Percentiles rank a stretch among this genome's conserved stretches.
These are phyloP conservation scores for Casuarius casuarius DNA, from an alignment of 2,113 vertebrate genomes.

Conservation along the genomic window DNA sequence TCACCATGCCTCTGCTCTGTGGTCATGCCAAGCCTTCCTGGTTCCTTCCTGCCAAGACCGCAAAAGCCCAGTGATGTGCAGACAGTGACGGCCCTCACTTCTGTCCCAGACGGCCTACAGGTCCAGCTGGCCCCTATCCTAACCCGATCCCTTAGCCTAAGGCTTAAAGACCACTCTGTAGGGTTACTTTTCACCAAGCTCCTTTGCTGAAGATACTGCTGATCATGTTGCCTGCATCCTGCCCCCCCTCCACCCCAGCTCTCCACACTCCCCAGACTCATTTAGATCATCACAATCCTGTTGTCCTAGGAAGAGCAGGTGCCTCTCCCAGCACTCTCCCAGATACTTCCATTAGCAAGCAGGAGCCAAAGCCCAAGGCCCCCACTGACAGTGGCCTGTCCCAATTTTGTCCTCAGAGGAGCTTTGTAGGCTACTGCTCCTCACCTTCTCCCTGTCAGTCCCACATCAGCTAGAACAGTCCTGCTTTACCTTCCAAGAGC, in stretches of 20 bases:
- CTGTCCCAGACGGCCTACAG: not conserved
- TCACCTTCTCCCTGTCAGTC: not conserved
- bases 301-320: not conserved
- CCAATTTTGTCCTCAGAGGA: not conserved
- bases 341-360: not conserved
- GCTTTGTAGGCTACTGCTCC: not conserved
- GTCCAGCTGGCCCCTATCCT: fast-evolving
- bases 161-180: not conserved
- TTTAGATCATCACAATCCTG: not conserved
- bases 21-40: not conserved
- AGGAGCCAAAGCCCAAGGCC: not conserved
- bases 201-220: not conserved
- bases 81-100: not conserved
- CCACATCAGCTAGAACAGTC: not conserved
- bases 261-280: not conserved
- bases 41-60: not conserved
- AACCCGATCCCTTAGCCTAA: not conserved
- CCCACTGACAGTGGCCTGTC: not conserved
- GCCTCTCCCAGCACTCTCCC: not conserved
- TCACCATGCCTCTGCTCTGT: not conserved
- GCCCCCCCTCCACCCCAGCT: not conserved
- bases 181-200: not conserved
- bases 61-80: not conserved
- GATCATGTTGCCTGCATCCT: not conserved
- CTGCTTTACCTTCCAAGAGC: not conserved